Evolutionary conservation across 2,113 vertebrate genomes (phyloP), one percentile per base, ranked within the genome.

Genomic region (Thunnus thynnus): DNA sequence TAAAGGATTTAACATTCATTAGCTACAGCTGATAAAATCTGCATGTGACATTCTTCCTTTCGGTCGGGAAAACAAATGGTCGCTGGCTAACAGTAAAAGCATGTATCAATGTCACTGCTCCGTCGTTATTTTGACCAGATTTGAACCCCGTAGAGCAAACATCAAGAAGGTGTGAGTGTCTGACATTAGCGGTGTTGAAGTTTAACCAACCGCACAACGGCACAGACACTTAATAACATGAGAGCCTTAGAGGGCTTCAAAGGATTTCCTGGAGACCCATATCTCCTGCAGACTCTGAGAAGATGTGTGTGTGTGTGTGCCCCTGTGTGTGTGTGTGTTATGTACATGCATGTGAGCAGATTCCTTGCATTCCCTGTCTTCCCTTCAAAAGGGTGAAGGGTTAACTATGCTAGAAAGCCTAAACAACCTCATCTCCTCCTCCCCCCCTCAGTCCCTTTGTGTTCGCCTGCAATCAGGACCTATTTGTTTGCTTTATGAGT

Each of bases 331-430:
- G 63, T 68, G 61, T 73, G 71, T 27, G 68, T 76, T 77, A 57
- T 52, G 68, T 85, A 58, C 65, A 86, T 62, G 76, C 47, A 57
- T 84, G 77, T 58, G 80, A 72, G 85, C 69, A 83, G 85, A 94
- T 93, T 94, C 92, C 76, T 86, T 1, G 85, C 90, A 93, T 94
- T 92, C 91, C 82, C 48, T 10, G 54, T 80, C 66, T 78, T 74
- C 70, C 74, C 69, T 30, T 76, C 63, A 67, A 63, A 72, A 66
- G 80, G 83, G 70, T 76, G 72, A 91, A 69, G 74, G 89, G 90
- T 91, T 84, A 91, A 89, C 82, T 75, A 67, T 61, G 83, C 60
- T 50, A 13, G 46, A 88, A 72, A 78, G 68, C 81, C 82, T 72
- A 87, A 91, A 88, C 80, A 90, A 70, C 65, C 83, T 74, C 86